A percentile compares a stretch with the other conserved stretches of the same genome.
These are phyloP conservation scores for Python bivittatus DNA, from an alignment of 2,113 vertebrate species.

Conservation along the genomic window DNA sequence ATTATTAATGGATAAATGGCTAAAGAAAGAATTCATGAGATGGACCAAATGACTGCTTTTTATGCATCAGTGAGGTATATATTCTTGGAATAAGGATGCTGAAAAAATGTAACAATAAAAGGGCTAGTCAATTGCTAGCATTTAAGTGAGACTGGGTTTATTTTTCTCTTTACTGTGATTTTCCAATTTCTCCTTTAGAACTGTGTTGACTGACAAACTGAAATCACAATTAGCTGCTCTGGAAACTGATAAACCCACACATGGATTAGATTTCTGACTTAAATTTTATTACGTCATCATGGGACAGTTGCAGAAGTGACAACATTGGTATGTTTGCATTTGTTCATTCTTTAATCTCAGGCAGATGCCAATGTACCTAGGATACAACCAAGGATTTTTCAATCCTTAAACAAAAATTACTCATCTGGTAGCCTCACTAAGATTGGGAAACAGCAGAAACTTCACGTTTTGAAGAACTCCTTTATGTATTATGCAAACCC, in stretches of 20 bases:
- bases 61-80: background rate
- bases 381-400: background rate
- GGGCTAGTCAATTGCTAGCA: background rate
- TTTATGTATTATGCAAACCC: background rate
- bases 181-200: background rate
- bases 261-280: background rate
- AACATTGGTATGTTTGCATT: background rate
- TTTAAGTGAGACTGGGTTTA: constrained; percentile 8
- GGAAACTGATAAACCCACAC: background rate
- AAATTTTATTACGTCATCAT: background rate
- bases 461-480: background rate
- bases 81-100: constrained; percentile 17
- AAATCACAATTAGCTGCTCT: background rate
- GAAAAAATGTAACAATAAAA: constrained; percentile 17
- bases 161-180: constrained; percentile 1
- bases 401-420: background rate
- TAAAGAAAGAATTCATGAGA: constrained; percentile 1
- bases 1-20: constrained; percentile 22
- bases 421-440: background rate
- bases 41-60: constrained; percentile 8
- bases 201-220: background rate
- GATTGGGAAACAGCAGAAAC: background rate
- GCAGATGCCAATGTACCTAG: background rate
- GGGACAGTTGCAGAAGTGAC: background rate
- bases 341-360: background rate